Evolutionary conservation across 2,113 vertebrate species (phyloP).

Genomic region (Empidonax alnorum): DNA sequence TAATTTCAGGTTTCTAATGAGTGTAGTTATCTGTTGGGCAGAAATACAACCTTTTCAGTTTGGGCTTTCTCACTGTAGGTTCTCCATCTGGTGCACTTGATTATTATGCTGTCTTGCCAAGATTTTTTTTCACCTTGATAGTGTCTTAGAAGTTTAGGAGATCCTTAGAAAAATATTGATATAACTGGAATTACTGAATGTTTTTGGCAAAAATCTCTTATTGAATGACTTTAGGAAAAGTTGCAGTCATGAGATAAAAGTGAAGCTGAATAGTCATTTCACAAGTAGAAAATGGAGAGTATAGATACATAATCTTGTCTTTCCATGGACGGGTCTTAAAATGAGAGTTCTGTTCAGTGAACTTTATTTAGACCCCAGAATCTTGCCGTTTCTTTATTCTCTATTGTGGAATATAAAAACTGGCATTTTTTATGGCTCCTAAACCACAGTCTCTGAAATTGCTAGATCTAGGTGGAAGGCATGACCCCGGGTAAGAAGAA

Average conservation of each 20-base stretch:
- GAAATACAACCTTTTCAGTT: background rate
- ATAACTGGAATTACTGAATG: background rate
- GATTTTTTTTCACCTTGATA: background rate
- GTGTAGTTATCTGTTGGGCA: background rate
- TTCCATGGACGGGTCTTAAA: background rate
- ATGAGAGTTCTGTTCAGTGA: background rate
- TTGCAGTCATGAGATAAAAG: background rate
- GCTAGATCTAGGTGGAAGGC: background rate
- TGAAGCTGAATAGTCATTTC: background rate
- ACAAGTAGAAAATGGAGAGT: background rate
- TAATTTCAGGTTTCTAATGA: background rate
- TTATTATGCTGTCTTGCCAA: background rate
- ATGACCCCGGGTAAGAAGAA: background rate
- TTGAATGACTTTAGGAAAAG: background rate
- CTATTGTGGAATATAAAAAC: background rate
- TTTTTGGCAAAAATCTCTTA: background rate
- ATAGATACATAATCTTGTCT: background rate
- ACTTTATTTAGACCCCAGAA: background rate
- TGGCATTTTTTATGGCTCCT: background rate
- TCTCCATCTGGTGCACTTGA: background rate
- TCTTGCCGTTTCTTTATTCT: background rate
- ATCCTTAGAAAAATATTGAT: background rate
- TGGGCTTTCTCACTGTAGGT: background rate
- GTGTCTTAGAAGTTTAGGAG: background rate
- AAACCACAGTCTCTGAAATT: background rate